Base-by-base conservation (phyloP, 2,797 vertebrate genomes). In the Valencia hispanica region DNA sequence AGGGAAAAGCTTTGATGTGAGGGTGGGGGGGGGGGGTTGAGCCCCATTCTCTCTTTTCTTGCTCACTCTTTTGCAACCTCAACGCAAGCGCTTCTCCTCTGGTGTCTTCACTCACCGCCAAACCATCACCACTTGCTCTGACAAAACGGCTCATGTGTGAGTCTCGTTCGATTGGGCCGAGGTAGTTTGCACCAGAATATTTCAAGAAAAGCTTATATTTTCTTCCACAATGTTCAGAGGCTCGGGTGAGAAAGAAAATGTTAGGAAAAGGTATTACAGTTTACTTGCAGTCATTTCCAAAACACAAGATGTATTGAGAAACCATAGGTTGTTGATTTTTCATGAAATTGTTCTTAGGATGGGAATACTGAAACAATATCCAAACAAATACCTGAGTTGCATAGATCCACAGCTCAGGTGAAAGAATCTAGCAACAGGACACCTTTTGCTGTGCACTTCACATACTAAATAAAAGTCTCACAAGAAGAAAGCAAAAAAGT, bases 1-100 rank as follows among this genome's bases (percentile, higher is more conserved):
- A 92, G 92, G 94, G 94, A 53, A 91, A 78, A 72, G 91, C 94
- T 95, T 95, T 94, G 93, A 94, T 91, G 93, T 93, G 88, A 32
- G 74, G 63, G 43, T 47, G 61, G 84, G 89, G 92, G 91, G 61
- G 84, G 89, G 92, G 91, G 89, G 91, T 89, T 91, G 86, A 89
- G 87, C 91, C 90, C 91, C 89, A 85, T 85, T 92, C 89, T 93
- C 88, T 91, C 87, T 93, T 73, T 92, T 89, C 86, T 85, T 78
- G 82, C 89, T 86, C 86, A 85, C 88, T 91, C 87, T 90, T 89
- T 90, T 90, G 87, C 90, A 87, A 87, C 91, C 91, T 91, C 88
- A 86, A 83, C 83, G 79, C 87, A 77, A 81, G 79, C 84, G 68
- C 86, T 89, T 91, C 91, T 92, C 83, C 91, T 92, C 91, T 78